Conservation (phyloP, 2,888 invertebrate genomes). For the Frankliniella intonsa region DNA sequence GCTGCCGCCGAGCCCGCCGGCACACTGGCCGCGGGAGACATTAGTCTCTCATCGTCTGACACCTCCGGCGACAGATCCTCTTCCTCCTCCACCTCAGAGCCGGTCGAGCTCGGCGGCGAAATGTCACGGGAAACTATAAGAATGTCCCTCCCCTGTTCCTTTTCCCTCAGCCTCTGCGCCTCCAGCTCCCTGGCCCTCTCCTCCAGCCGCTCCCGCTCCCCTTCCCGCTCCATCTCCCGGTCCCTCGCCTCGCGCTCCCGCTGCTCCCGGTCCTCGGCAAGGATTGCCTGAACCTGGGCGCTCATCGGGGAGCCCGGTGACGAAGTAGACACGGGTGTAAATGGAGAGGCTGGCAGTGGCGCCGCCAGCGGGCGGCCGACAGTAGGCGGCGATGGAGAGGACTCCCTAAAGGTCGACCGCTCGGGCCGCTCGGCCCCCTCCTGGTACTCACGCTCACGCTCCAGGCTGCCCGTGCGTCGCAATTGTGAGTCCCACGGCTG, state of each 20-base stretch:
- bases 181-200: not conserved
- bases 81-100: slow-evolving; percentile 20
- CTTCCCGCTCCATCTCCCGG: slow-evolving; percentile 28
- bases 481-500: slow-evolving; percentile 37
- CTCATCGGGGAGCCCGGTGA: slow-evolving; percentile 29
- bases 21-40: not conserved
- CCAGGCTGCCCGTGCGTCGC: slow-evolving; percentile 35
- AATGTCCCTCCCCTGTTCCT: slow-evolving; percentile 13
- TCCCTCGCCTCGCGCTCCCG: slow-evolving; percentile 24
- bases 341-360: not conserved
- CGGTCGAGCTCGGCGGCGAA: slow-evolving; percentile 15
- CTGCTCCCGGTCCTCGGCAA: slow-evolving; percentile 26
- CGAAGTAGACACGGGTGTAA: slow-evolving; percentile 29
- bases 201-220: slow-evolving; percentile 27
- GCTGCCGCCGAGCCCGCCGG: not conserved
- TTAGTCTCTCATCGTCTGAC: not conserved
- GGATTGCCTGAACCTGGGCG: slow-evolving; percentile 27
- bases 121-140: not conserved
- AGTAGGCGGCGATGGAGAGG: not conserved
- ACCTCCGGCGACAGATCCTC: slow-evolving; percentile 9
- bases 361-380: not conserved
- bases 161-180: slow-evolving; percentile 15
- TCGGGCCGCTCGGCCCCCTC: not conserved
- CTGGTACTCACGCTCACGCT: slow-evolving; percentile 37
- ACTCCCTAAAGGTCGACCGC: slow-evolving; percentile 2